These are phyloP conservation scores for Etheostoma spectabile DNA, from an alignment of 2,113 vertebrate species.

Conservation along the genomic window DNA sequence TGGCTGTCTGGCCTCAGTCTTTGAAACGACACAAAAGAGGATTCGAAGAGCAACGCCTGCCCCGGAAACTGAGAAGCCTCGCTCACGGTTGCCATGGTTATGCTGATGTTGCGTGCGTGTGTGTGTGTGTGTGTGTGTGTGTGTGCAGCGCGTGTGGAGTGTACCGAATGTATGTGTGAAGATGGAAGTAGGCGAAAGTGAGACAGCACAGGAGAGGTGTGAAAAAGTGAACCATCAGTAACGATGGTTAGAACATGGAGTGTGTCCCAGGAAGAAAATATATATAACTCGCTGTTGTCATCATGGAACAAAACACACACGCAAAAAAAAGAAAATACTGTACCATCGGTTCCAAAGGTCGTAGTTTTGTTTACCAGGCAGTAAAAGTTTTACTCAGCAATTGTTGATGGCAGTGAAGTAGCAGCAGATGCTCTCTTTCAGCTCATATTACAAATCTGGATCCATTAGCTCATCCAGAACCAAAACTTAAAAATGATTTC, in stretches of 20 bases:
- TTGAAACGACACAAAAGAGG: constrained; percentile 66
- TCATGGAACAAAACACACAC: constrained; percentile 38
- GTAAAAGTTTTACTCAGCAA: constrained; percentile 43
- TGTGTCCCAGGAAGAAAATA: constrained; percentile 18
- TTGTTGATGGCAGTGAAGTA: constrained; percentile 30
- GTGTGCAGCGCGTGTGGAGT: constrained; percentile 7
- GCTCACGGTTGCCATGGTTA: constrained; percentile 60
- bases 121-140: constrained; percentile 30
- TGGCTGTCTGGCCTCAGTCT: constrained; percentile 46
- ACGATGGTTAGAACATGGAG: constrained; percentile 51
- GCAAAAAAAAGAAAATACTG: constrained; percentile 46
- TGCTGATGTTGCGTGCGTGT: constrained; percentile 41
- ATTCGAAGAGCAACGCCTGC: constrained; percentile 55
- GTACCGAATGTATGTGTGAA: constrained; percentile 25
- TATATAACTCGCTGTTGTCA: constrained; percentile 36
- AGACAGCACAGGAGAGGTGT: constrained; percentile 54
- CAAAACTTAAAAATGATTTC: too few species aligned
- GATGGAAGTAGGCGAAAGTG: constrained; percentile 67
- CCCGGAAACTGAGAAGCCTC: constrained; percentile 51
- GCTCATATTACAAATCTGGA: not conserved
- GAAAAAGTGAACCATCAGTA: constrained; percentile 53
- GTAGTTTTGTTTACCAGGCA: constrained; percentile 53
- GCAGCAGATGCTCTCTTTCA: not conserved
- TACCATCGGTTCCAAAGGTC: constrained; percentile 66
- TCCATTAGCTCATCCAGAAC: not conserved